These are phyloP conservation scores for Tipula unca DNA, from an alignment of 2,888 invertebrate genomes.

Conservation along the genomic window DNA sequence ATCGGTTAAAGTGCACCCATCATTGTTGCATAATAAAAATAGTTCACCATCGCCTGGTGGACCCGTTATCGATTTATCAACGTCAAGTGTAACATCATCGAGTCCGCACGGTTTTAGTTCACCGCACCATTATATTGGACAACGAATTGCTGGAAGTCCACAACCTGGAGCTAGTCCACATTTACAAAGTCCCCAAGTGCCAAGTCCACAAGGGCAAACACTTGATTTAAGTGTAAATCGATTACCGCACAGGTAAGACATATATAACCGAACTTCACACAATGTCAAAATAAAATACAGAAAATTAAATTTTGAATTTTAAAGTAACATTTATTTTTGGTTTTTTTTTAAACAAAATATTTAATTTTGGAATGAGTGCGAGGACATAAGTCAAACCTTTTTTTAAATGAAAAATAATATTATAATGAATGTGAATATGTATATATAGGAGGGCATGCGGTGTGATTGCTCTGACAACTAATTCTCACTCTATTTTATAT, in stretches of 20 bases:
- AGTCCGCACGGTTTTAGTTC: constrained; percentile 65
- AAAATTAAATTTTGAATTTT: constrained; percentile 8
- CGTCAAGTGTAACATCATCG: constrained; percentile 72
- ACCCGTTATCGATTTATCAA: constrained; percentile 78
- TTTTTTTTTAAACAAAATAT: neutral
- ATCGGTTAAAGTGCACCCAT: constrained; percentile 61
- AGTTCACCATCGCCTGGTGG: constrained; percentile 64
- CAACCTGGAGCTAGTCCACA: constrained; percentile 80
- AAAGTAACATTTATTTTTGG: constrained; percentile 14
- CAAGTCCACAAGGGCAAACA: constrained; percentile 85
- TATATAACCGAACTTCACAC: neutral
- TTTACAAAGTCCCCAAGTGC: constrained; percentile 80
- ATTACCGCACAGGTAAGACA: constrained; percentile 70
- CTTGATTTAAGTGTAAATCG: constrained; percentile 82
- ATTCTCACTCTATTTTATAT: neutral
- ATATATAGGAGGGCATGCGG: neutral
- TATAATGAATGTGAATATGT: neutral
- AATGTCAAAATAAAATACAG: neutral
- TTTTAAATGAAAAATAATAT: neutral
- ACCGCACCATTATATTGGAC: constrained; percentile 38
- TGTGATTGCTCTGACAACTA: neutral
- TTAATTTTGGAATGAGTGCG: constrained; percentile 9
- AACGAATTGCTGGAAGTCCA: constrained; percentile 56
- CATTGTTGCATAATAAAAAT: constrained; percentile 20
- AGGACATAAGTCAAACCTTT: neutral